Conservation (phyloP, 1,140 invertebrate species). For the Drosophila sulfurigaster region DNA sequence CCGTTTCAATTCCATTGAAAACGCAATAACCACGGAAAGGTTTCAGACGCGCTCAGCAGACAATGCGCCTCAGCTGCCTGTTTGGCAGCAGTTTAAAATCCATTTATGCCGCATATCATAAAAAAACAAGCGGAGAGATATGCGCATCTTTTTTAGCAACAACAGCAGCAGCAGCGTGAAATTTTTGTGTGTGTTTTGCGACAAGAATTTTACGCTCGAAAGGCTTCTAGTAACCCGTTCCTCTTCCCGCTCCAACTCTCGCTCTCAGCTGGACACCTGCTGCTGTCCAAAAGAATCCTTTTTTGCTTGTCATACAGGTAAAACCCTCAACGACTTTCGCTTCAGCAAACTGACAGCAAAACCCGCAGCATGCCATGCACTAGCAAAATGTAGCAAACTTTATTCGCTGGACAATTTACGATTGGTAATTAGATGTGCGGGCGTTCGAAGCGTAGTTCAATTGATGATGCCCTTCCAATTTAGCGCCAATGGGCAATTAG, state of each 20-base stretch:
- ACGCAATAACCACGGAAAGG: conserved; percentile 34
- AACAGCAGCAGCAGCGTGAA: conserved; percentile 35
- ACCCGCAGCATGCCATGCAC: neutral
- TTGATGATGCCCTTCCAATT: conserved; percentile 66
- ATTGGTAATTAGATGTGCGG: conserved; percentile 69
- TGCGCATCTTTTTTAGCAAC: conserved; percentile 26
- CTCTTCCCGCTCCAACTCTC: conserved; percentile 18
- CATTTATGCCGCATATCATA: conserved; percentile 81
- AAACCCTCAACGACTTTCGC: conserved; percentile 34
- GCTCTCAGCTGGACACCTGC: conserved; percentile 65
- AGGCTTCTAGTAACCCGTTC: conserved; percentile 61
- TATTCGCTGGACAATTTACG: conserved; percentile 55
- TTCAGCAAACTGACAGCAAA: neutral
- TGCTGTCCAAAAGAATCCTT: conserved; percentile 52
- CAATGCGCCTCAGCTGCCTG: conserved; percentile 73
- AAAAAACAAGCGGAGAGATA: conserved; percentile 34
- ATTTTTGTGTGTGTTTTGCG: conserved; percentile 62
- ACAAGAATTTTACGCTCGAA: conserved; percentile 71
- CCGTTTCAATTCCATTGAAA: conserved; percentile 65
- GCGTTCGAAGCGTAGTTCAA: conserved; percentile 12
- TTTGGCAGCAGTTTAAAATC: conserved; percentile 77
- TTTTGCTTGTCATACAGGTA: conserved; percentile 21
- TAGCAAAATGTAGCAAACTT: conserved; percentile 9
- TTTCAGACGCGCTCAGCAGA: conserved; percentile 30
- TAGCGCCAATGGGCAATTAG: conserved; percentile 65